Evolutionary conservation across 2,113 vertebrate genomes (phyloP).

Genomic region (Galemys pyrenaicus): DNA sequence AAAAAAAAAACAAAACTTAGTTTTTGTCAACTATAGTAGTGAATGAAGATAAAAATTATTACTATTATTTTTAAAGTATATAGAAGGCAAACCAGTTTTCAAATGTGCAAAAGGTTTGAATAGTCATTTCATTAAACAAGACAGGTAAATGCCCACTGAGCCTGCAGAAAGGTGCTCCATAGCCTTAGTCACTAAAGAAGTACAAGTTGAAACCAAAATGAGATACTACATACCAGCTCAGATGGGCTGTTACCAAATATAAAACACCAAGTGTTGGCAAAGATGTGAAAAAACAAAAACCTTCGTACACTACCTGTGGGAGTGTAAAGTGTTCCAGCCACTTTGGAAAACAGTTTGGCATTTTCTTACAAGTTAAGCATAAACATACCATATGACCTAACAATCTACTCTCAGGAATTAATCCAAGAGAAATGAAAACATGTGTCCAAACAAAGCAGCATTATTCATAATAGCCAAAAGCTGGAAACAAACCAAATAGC

Average conservation of each 20-base stretch:
- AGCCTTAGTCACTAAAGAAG: neutral
- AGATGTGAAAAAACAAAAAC: neutral
- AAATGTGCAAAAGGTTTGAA: neutral
- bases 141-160: neutral
- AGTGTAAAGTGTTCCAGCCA: neutral
- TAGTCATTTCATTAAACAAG: neutral
- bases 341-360: neutral
- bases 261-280: neutral
- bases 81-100: neutral
- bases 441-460: neutral
- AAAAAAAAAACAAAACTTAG: conserved; percentile 9
- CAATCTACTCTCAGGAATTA: neutral
- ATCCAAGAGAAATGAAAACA: neutral
- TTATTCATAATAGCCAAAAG: neutral
- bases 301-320: neutral
- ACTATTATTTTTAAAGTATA: neutral
- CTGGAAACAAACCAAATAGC: neutral
- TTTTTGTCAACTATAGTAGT: neutral
- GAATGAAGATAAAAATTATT: neutral
- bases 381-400: neutral
- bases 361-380: neutral
- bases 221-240: neutral
- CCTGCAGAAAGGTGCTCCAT: neutral
- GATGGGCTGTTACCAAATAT: neutral
- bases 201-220: neutral